A percentile compares a stretch with the other conserved stretches of the same genome.
Conservation (phyloP, 2,888 invertebrate genomes). For the Polia nebulosa region DNA sequence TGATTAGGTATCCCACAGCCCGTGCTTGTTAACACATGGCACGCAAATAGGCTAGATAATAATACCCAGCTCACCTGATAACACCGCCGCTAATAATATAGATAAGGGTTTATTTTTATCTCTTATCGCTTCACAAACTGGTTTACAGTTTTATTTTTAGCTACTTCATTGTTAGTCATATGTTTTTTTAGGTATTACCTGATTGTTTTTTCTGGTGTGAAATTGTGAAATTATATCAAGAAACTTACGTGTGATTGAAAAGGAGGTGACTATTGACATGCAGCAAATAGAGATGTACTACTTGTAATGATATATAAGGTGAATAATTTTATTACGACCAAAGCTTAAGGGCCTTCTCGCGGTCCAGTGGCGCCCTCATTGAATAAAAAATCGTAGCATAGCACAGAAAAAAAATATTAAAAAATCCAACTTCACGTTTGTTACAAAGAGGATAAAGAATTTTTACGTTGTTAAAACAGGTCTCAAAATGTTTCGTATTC, state of each 20-base stretch:
- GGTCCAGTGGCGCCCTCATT: too few species aligned
- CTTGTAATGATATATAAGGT: too few species aligned
- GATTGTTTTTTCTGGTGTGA: neutral
- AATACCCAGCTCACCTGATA: conserved; percentile 34
- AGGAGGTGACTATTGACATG: neutral
- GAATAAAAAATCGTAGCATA: too few species aligned
- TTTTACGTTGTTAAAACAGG: too few species aligned
- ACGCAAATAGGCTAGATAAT: conserved; percentile 31
- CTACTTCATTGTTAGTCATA: conserved; percentile 31
- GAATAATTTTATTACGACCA: too few species aligned
- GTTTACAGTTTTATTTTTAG: conserved; percentile 53
- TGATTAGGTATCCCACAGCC: neutral
- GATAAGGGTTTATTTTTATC: conserved; percentile 55
- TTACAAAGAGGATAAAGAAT: too few species aligned
- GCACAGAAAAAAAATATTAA: too few species aligned
- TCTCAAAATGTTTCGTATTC: too few species aligned
- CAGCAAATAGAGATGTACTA: neutral
- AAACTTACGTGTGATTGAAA: neutral
- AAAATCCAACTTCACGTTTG: too few species aligned
- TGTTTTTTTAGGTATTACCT: neutral
- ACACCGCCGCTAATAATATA: conserved; percentile 42
- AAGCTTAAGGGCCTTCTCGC: too few species aligned
- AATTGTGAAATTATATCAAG: neutral
- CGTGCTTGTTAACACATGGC: conserved; percentile 6
- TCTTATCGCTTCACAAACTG: conserved; percentile 44